Conservation (phyloP, 2,888 invertebrate genomes). For the Yponomeuta plumbellus region DNA sequence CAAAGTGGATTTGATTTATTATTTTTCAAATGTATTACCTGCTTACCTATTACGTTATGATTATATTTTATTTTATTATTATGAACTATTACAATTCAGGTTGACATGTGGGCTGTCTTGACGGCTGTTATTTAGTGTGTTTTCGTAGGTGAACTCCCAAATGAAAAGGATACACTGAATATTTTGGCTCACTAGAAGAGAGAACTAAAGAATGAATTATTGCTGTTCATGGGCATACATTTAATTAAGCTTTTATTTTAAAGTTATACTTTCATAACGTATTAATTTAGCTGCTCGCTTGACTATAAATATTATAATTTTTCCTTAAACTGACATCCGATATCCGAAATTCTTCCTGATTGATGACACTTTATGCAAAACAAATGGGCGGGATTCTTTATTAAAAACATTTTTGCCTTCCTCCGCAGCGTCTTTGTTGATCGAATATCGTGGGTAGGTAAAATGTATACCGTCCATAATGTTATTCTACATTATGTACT, state of each 20-base stretch:
- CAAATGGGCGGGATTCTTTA: constrained; percentile 20
- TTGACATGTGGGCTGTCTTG: too few relatives aligned
- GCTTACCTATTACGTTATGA: not conserved
- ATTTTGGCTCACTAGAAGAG: too few relatives aligned
- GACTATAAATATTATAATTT: constrained; percentile 27
- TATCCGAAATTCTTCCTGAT: constrained; percentile 32
- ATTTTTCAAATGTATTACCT: not conserved
- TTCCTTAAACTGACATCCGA: constrained; percentile 31
- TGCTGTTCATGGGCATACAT: not conserved
- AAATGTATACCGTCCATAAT: not conserved
- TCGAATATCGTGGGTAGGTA: not conserved
- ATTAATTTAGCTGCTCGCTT: not conserved
- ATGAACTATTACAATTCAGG: too few relatives aligned
- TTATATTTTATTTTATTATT: too few relatives aligned
- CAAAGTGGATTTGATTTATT: constrained; percentile 33
- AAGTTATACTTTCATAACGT: not conserved
- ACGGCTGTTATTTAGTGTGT: too few relatives aligned
- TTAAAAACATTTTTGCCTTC: constrained; percentile 14
- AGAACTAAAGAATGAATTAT: too few relatives aligned
- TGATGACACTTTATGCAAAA: constrained; percentile 35
- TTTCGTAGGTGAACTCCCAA: too few relatives aligned
- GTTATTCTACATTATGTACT: constrained; percentile 11
- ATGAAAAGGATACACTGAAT: too few relatives aligned
- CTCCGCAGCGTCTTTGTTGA: constrained; percentile 5
- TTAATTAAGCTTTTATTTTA: not conserved